Base-by-base conservation (phyloP, 2,888 invertebrate genomes). In the Timema cristinae region DNA sequence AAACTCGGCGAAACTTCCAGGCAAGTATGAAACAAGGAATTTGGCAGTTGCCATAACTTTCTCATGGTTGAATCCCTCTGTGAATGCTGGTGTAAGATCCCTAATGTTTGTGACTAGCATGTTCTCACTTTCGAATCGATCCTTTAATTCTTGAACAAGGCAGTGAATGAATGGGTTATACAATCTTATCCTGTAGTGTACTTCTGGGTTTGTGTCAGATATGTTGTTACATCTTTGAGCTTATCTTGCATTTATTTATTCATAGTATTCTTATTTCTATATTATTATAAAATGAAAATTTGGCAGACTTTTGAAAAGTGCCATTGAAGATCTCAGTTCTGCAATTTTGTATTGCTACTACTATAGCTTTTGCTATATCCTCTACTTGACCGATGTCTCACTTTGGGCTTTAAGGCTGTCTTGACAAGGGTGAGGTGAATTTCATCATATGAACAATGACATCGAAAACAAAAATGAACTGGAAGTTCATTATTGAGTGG, bases 141-240 rank as follows among this genome's bases (percentile, higher is more conserved):
- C 63, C 16, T 63, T 63, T 11, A 63, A 63, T 63, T 63, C 63
- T 48, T 63, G 63, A 63, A 63, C 13, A 48, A 63, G 63, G 63
- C 63, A 63, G 16, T n/a, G 16, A 63, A 63, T 16, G 48, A 63
- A 63, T 63, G 16, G 32, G 13, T 63, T 16, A 47, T 63, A 63
- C 32, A 63, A 63, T 63, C 63, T 48, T 6, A 63, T 47, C 13
- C 16, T 63, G 63, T 63, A 63, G 63, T 63, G 16, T 63, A 48
- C 63, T 63, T 63, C 63, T 63, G 48, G 6, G 48, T 63, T 47
- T 16, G 63, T 63, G 32, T 63, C 63, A 63, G 63, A 32, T 47
- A 63, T 63, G 13, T 9, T 56, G n/a, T 63, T 63, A 63, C 63
- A 63, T 15, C 8, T 32, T 32, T 59, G 15, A 13, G 7, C 5